Percentiles rank a stretch among this genome's conserved stretches.
These are phyloP conservation scores for Diadophis punctatus DNA, from an alignment of 2,113 vertebrate species.

Conservation along the genomic window DNA sequence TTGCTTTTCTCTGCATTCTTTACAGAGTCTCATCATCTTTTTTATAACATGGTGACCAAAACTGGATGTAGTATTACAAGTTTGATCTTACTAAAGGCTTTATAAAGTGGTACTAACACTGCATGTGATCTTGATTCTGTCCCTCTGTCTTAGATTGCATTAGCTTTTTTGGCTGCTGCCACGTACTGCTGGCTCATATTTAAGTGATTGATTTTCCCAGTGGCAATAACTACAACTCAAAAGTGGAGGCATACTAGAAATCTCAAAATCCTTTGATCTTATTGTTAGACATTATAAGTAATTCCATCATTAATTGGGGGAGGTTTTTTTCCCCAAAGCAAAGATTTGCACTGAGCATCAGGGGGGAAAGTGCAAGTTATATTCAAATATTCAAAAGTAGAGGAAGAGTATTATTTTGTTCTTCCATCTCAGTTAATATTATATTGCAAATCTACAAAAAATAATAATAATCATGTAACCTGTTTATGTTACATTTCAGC, in stretches of 20 bases:
- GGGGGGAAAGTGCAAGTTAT: not conserved
- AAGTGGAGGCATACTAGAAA: not conserved
- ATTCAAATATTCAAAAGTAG: not conserved
- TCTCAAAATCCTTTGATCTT: not conserved
- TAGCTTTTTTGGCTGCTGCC: not conserved
- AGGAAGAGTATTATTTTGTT: not conserved
- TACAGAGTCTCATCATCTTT: not conserved
- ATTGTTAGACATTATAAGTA: not conserved
- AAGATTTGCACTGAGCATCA: not conserved
- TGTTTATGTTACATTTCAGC: not conserved
- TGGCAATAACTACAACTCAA: not conserved
- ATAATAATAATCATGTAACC: not conserved
- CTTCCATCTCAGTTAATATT: not conserved
- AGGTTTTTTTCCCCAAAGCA: not conserved
- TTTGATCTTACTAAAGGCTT: not conserved
- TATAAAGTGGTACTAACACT: not conserved
- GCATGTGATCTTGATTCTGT: not conserved
- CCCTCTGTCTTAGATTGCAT: not conserved
- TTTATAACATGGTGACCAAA: not conserved
- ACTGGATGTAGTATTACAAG: not conserved
- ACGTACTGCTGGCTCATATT: not conserved
- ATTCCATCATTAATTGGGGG: not conserved
- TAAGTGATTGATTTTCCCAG: not conserved
- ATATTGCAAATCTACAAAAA: not conserved
- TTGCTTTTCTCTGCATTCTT: not conserved